Percentiles rank a stretch among this genome's conserved stretches.
Evolutionary conservation across 2,113 vertebrate species (phyloP).

Genomic region (Alouatta palliata): DNA sequence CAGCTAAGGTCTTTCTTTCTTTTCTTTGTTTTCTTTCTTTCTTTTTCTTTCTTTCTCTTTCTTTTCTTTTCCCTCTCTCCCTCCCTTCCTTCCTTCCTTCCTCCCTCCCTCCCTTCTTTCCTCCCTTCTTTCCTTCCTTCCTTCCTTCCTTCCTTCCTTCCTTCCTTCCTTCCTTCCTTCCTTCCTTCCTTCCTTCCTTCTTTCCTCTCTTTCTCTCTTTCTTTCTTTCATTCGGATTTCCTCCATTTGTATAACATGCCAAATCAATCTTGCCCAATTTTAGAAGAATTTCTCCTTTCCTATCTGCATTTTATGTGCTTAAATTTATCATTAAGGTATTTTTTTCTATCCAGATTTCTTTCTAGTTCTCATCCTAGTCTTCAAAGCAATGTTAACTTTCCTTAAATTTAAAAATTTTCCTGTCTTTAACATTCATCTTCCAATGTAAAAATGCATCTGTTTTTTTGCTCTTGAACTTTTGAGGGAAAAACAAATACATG

Average conservation of each 20-base stretch:
- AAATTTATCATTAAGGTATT: neutral
- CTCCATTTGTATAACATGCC: conserved; percentile 33
- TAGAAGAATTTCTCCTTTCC: conserved; percentile 32
- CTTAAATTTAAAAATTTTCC: neutral
- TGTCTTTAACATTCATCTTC: neutral
- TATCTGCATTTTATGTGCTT: conserved; percentile 47
- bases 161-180: no score
- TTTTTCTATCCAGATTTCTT: neutral
- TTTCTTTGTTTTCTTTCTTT: no score
- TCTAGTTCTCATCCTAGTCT: neutral
- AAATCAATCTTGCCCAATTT: conserved; percentile 62
- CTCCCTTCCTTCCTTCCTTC: neutral
- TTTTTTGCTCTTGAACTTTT: neutral
- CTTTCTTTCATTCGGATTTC: conserved; percentile 47
- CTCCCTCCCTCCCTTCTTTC: no score
- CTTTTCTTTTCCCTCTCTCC: no score
- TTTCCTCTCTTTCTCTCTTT: neutral
- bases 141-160: fast-evolving
- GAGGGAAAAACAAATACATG: neutral
- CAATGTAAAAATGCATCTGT: neutral
- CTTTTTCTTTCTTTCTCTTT: no score
- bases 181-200: no score
- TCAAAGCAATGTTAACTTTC: conserved; percentile 4
- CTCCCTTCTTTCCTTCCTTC: no score
- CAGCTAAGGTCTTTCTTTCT: conserved; percentile 39